phyloP scores from a whole-genome alignment of 2,888 invertebrate species.

The Stenolophus ochropezus region DNA sequence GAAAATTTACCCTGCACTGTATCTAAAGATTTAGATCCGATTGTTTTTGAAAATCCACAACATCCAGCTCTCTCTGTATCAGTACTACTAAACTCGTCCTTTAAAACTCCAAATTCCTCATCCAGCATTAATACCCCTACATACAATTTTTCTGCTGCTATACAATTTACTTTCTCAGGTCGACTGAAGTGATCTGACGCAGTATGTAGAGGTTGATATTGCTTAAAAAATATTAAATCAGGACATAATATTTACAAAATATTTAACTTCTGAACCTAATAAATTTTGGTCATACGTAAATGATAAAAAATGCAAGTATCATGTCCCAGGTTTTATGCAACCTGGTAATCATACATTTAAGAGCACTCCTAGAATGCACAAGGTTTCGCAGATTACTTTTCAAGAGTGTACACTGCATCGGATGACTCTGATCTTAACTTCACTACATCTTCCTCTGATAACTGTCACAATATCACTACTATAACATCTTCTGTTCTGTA shows the following conservation, averaged over 20 bases:
- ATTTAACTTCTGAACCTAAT: not conserved
- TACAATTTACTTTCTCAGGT: not conserved
- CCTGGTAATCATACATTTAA: not conserved
- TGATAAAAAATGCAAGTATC: not conserved
- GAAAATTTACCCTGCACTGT: not conserved
- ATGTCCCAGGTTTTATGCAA: not conserved
- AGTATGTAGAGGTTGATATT: not conserved
- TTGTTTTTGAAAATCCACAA: not conserved
- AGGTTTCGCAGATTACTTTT: slow-evolving; percentile 19
- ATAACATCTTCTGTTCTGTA: too few species aligned
- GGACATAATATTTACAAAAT: not conserved
- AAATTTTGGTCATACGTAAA: slow-evolving; percentile 28
- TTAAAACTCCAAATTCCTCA: too few species aligned
- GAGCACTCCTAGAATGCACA: not conserved
- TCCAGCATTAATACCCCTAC: too few species aligned
- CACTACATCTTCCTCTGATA: too few species aligned
- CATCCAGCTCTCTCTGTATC: not conserved
- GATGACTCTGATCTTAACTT: not conserved
- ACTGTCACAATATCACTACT: too few species aligned
- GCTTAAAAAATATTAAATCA: not conserved
- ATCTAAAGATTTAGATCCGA: not conserved
- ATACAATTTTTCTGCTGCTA: too few species aligned
- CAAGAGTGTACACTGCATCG: not conserved
- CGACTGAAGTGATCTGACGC: not conserved
- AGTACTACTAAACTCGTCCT: not conserved